Evolutionary conservation across 2,888 invertebrate species (phyloP), one percentile per base, ranked within the genome.

Genomic region (Scaptomyza reducta): DNA sequence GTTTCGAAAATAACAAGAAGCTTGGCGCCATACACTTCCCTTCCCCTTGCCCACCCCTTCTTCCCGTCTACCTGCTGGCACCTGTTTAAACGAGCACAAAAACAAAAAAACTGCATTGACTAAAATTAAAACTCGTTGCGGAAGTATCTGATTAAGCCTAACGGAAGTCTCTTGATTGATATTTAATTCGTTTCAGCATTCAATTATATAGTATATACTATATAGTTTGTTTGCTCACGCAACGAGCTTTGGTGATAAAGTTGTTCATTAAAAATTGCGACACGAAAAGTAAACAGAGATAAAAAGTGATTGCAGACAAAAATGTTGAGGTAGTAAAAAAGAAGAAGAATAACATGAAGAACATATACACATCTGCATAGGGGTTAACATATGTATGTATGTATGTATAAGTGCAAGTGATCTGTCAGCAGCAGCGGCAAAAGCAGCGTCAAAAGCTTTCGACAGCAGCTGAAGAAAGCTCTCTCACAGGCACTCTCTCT

Each of bases 301-400:
- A 14, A n/a, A 27, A 27, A 42, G 22, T 27, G 25, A 27, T 41
- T 22, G 27, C 38, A 51, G 18, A 61, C 18, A 55, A 25, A 18
- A 58, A 56, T 72, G 60, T 75, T 74, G 73, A 65, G 70, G 70
- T 74, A 73, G 70, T 35, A 22, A 49, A 33, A 11, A n/a, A n/a
- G 10, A 2, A 18, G 33, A 33, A 10, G 31, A 9, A 18, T 1
- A 55, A 22, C 14, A 35, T n/a, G n/a, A n/a, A n/a, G n/a, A n/a
- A n/a, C 10, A 44, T 10, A 11, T 6, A 33, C 25, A 44, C 13
- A 42, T 7, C 16, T 9, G 14, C 18, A 3, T 27, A 27, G 4
- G 22, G 3, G 1, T 27, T 6, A 40, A 22, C 10, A 29, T 40
- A n/a, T n/a, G n/a, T 14, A 31, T 1, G 14, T 25, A 35, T 9